Conservation (phyloP, 2,888 invertebrate genomes). For the Drymonia ruficornis region DNA sequence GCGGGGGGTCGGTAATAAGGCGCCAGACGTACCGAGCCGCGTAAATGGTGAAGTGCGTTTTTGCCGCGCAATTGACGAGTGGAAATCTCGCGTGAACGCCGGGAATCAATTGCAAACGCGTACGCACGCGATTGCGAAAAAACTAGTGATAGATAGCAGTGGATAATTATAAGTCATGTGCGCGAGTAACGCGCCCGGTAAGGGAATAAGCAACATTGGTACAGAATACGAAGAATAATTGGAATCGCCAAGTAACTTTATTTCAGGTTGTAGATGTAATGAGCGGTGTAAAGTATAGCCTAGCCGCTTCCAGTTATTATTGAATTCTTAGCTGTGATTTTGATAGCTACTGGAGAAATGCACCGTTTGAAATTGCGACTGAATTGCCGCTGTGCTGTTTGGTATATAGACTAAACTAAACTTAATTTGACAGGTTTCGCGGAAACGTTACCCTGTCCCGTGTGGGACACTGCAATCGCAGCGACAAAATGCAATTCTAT, state of each 20-base stretch:
- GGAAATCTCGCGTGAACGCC: conserved; percentile 56
- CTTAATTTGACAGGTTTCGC: background rate
- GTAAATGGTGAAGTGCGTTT: conserved; percentile 57
- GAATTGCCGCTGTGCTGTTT: background rate
- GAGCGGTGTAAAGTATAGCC: conserved; percentile 25
- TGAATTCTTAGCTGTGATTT: conserved; percentile 12
- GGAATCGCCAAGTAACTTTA: conserved; percentile 24
- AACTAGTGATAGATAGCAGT: conserved; percentile 50
- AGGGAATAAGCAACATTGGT: conserved; percentile 39
- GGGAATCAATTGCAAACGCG: conserved; percentile 54
- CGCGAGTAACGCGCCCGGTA: conserved; percentile 38
- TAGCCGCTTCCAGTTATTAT: conserved; percentile 28
- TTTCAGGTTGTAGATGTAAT: conserved; percentile 35
- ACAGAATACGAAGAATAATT: conserved; percentile 34
- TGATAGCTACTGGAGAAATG: background rate
- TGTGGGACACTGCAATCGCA: background rate
- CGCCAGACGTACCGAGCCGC: conserved; percentile 55
- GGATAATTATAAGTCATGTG: conserved; percentile 55
- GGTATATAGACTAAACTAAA: background rate
- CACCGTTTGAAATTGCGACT: conserved; percentile 8
- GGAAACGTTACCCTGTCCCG: background rate
- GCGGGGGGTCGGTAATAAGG: conserved; percentile 50
- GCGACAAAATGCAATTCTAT: conserved; percentile 2
- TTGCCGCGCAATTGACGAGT: conserved; percentile 54
- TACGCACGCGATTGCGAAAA: conserved; percentile 45